Evolutionary conservation across 2,113 vertebrate genomes (phyloP).

Genomic region (Lasiurus borealis): DNA sequence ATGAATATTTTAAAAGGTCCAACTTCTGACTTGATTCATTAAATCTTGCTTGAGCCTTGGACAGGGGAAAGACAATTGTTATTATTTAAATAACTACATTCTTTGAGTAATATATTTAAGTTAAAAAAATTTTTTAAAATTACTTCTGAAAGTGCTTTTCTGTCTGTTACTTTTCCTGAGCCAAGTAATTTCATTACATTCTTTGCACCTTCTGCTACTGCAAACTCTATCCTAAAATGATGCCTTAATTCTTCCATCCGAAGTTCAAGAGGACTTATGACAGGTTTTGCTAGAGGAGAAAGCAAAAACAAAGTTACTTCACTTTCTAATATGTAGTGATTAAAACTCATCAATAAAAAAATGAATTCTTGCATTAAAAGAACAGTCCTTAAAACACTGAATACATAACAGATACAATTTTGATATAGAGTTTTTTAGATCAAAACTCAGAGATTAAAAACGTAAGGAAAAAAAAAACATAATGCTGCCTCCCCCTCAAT

Average conservation of each 20-base stretch:
- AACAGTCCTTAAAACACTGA: constrained; percentile 16
- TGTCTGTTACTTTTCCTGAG: constrained; percentile 97
- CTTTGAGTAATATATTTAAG: constrained; percentile 57
- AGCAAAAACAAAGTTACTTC: constrained; percentile 58
- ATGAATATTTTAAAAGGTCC: constrained; percentile 96
- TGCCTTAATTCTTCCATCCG: constrained; percentile 98
- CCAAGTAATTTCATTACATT: constrained; percentile 99
- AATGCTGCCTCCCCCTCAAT: not conserved
- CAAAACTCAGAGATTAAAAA: constrained; percentile 33
- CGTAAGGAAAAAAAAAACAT: not conserved
- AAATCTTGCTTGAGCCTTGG: constrained; percentile 96
- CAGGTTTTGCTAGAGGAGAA: constrained; percentile 92
- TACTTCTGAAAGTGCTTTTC: constrained; percentile 98
- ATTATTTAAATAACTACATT: constrained; percentile 41
- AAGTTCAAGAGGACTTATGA: constrained; percentile 98
- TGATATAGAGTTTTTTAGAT: constrained; percentile 60
- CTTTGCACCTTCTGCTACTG: constrained; percentile 98
- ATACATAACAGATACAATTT: not conserved
- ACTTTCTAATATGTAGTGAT: constrained; percentile 48
- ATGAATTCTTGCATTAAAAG: constrained; percentile 18
- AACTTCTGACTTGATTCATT: constrained; percentile 99
- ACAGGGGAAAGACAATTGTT: constrained; percentile 49
- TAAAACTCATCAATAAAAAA: constrained; percentile 64
- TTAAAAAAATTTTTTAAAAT: constrained; percentile 79
- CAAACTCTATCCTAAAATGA: constrained; percentile 98